phyloP scores from a whole-genome alignment of 1,140 invertebrate genomes.

The Phocides pigmalion region DNA sequence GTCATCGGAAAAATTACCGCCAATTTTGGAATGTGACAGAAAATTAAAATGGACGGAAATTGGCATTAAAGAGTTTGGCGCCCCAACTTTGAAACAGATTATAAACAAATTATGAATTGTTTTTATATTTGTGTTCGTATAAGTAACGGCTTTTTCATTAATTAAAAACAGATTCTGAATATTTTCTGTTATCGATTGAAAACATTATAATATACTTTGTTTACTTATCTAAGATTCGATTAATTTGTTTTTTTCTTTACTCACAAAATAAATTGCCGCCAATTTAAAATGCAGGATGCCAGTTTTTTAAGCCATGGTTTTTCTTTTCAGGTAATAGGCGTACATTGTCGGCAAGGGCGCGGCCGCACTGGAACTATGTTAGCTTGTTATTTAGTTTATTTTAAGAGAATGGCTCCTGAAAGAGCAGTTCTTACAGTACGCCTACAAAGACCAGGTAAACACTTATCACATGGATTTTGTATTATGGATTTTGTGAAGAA shows the following conservation, averaged over 20 bases:
- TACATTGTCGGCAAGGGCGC: conserved; percentile 88
- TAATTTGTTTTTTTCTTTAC: too few relatives aligned
- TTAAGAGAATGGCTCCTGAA: conserved; percentile 85
- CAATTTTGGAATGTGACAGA: conserved; percentile 75
- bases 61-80: conserved; percentile 86
- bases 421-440: conserved; percentile 86
- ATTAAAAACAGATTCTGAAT: too few relatives aligned
- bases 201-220: too few relatives aligned
- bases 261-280: too few relatives aligned
- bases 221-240: too few relatives aligned
- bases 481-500: too few relatives aligned
- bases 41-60: conserved; percentile 86
- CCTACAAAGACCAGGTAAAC: conserved; percentile 84
- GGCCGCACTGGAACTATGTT: conserved; percentile 89
- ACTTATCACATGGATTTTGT: background rate
- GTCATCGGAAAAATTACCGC: conserved; percentile 86
- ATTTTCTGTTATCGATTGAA: too few relatives aligned
- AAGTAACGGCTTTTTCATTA: too few relatives aligned
- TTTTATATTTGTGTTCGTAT: too few relatives aligned
- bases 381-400: conserved; percentile 88
- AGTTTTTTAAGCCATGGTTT: conserved; percentile 1
- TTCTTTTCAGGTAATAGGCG: conserved; percentile 85
- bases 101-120: too few relatives aligned
- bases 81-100: conserved; percentile 87
- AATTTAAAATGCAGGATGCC: background rate